Evolutionary conservation across 2,113 vertebrate species (phyloP).

Genomic region (Actenoides hombroni): DNA sequence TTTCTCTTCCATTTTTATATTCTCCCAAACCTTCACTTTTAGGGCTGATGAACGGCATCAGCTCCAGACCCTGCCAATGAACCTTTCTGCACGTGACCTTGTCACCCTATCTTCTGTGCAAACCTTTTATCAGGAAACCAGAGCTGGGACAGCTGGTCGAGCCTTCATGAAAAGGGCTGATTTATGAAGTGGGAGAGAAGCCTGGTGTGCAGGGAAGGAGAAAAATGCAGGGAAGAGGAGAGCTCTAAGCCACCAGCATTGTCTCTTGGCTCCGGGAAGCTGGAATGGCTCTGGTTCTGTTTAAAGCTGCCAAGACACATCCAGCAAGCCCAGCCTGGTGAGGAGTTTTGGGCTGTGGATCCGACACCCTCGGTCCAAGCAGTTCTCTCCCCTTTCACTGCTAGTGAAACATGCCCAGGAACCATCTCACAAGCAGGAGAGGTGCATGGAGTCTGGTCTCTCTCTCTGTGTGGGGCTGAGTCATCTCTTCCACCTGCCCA

Average conservation of each 20-base stretch:
- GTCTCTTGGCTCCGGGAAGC: not conserved
- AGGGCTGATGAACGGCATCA: not conserved
- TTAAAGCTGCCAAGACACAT: not conserved
- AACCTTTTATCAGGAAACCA: not conserved
- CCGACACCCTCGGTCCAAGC: not conserved
- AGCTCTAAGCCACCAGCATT: not conserved
- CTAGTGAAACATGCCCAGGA: not conserved
- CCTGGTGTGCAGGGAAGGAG: not conserved
- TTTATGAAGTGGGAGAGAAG: not conserved
- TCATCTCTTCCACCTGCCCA: not conserved
- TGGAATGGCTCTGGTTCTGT: not conserved
- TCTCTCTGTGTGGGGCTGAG: not conserved
- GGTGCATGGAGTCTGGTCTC: rapidly evolving
- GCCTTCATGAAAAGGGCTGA: not conserved
- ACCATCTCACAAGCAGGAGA: not conserved
- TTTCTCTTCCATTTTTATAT: not conserved
- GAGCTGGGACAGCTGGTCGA: not conserved
- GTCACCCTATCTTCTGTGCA: not conserved
- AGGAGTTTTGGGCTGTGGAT: not conserved
- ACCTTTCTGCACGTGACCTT: not conserved
- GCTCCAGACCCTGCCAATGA: rapidly evolving
- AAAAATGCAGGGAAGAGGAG: not conserved
- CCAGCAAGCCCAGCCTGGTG: not conserved
- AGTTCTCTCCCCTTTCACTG: not conserved
- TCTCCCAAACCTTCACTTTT: not conserved